These are phyloP conservation scores for Phylloscopus trochiloides DNA, from an alignment of 2,113 vertebrate genomes.

Conservation along the genomic window DNA sequence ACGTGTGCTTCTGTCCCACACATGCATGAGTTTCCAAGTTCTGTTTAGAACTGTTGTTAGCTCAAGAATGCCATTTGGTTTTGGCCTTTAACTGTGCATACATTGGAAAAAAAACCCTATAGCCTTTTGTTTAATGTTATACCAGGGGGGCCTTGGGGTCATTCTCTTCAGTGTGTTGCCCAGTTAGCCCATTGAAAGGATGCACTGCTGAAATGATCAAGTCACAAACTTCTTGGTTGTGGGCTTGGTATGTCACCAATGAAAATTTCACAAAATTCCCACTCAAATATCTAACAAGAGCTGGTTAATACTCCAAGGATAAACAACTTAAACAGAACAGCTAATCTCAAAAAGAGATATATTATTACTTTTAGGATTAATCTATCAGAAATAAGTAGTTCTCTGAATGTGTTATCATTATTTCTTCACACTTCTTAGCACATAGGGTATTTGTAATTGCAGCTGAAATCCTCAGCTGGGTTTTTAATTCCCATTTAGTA, in stretches of 20 bases:
- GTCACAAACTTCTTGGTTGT: not conserved
- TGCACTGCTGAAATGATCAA: not conserved
- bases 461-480: not conserved
- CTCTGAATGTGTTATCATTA: not conserved
- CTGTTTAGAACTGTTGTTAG: not conserved
- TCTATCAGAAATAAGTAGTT: not conserved
- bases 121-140: not conserved
- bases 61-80: not conserved
- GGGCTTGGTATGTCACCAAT: not conserved
- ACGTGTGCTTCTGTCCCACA: not conserved
- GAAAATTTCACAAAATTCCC: not conserved
- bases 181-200: accelerated
- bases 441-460: not conserved
- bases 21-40: not conserved
- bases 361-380: not conserved
- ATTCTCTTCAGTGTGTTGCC: not conserved
- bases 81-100: not conserved
- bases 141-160: not conserved
- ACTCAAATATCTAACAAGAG: not conserved
- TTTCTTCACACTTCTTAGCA: not conserved
- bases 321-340: not conserved
- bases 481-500: not conserved
- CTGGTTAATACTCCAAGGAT: not conserved
- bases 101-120: not conserved
- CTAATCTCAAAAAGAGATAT: not conserved